Evolutionary conservation across 1,140 invertebrate species (phyloP), one percentile per base, ranked within the genome.

Genomic region (Druon quercuslanigerum): DNA sequence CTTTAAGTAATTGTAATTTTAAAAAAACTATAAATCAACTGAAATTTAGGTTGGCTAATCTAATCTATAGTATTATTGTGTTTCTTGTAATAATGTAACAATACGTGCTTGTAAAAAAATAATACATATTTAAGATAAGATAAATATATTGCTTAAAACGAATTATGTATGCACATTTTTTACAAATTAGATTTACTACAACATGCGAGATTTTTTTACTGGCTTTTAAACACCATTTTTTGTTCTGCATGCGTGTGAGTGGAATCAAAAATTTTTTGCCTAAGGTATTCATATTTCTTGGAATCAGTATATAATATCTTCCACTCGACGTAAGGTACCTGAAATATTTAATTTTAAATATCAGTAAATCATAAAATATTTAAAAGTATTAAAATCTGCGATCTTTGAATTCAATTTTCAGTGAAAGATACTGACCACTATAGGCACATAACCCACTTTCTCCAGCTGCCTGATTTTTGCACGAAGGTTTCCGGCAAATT

Each of bases 391-490:
- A 14, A 71, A 73, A 70, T 73, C 40, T 13, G 9, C 16, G n/a
- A 33, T 25, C 54, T 17, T 33, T 20, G 66, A 73, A 74, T 50
- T 51, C 0, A 78, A 33, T 33, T 54, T 76, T 70, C 9, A 75
- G 80, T 74, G 50, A 17, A 73, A 56, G 56, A 74, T 73, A 91
- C 88, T 92, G 90, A 94, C 94, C 79, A 92, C 52, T 76, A 94
- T 79, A 2, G 93, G 91, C 71, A 83, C 92, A 79, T 94, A 94
- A 71, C 94, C 94, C 71, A 95, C 83, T 78, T 89, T 85, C 73
- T 88, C 74, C 3, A 95, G 85, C 72, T 94, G 94, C 51, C 92
- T 90, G 2, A 92, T 50, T 86, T 94, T 94, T 85, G 92, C 88
- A 16, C 83, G 79, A 16, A 91, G 75, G 17, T 86, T 73, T 16